Evolutionary conservation across 2,797 vertebrate species (phyloP), one percentile per base, ranked within the genome.

Genomic region (Macropodus opercularis): DNA sequence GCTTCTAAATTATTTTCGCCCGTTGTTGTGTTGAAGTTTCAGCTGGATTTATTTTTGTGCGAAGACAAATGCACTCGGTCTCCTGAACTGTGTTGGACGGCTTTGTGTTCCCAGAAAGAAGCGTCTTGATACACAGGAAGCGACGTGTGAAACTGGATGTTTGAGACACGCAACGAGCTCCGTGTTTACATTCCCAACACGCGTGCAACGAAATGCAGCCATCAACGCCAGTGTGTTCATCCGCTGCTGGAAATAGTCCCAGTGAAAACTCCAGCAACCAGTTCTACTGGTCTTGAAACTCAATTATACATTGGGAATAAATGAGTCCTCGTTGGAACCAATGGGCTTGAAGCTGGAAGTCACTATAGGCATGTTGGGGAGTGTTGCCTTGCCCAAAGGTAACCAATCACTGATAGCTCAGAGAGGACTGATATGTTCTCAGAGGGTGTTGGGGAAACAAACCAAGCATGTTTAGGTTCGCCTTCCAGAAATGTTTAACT

Each of bases 381-480:
- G 51, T 76, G 68, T 40, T 19, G 18, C 34, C 19, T 41, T 42
- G 72, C 81, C 84, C 44, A 55, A 57, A 80, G 79, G 67, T 72
- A 59, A 42, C 21, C 63, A 64, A 68, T 72, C 65, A 79, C 26
- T 18, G 9, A 50, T 40, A 23, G 57, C 38, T 64, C 22, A 14
- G 27, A 43, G 38, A 63, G 47, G 61, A 44, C n/a, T 40, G 29
- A 39, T 52, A 18, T 60, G 26, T 18, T 34, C 29, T 52, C 36
- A 0, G 35, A 3, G 47, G 64, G 32, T 29, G 12, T 39, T 17
- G 38, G 55, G 76, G 78, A 77, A 72, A 64, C 70, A 55, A 82
- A 84, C 75, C 63, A 63, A 73, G 70, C 71, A 85, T 80, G 72
- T 80, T 71, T 46, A 75, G 74, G 70, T 64, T 72, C 74, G 73